Evolutionary conservation across 2,113 vertebrate genomes (phyloP).

Genomic region (Oryzias woworae): DNA sequence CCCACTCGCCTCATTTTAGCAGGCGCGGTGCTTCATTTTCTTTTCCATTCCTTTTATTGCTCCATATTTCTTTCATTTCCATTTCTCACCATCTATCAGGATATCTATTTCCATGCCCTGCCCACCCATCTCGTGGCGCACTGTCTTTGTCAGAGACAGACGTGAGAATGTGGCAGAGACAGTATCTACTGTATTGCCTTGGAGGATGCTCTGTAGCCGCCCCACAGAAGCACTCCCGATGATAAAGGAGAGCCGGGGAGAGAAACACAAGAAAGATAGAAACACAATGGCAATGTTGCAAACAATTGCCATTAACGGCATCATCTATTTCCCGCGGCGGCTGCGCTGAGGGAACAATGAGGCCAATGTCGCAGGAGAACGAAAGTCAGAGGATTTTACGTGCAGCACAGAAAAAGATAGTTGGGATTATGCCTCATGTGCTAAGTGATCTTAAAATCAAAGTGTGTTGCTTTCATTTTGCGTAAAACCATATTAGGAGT

Average conservation of each 20-base stretch:
- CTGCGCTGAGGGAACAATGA: slow-evolving; percentile 41
- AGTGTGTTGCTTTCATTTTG: background rate
- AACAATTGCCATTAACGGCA: slow-evolving; percentile 70
- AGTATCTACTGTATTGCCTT: slow-evolving; percentile 42
- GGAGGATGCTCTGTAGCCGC: slow-evolving; percentile 33
- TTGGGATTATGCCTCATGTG: background rate
- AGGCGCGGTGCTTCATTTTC: slow-evolving; percentile 9
- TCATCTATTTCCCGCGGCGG: slow-evolving; percentile 63
- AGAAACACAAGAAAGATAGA: slow-evolving; percentile 36
- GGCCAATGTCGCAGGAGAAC: slow-evolving; percentile 24
- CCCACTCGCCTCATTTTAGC: slow-evolving; percentile 4
- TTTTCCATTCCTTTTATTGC: slow-evolving; percentile 6
- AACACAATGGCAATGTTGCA: slow-evolving; percentile 46
- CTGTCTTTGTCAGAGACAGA: slow-evolving; percentile 45
- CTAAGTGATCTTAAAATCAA: background rate
- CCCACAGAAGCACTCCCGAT: slow-evolving; percentile 13
- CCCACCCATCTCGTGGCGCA: background rate
- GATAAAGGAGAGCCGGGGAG: slow-evolving; percentile 22
- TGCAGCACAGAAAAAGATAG: slow-evolving; percentile 12
- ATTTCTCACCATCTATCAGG: slow-evolving; percentile 19
- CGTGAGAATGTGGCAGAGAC: slow-evolving; percentile 70
- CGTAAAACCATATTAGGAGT: background rate
- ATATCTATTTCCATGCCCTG: slow-evolving; percentile 32
- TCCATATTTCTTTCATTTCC: slow-evolving; percentile 20
- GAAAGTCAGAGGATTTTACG: slow-evolving; percentile 41